Evolutionary conservation across 2,888 invertebrate genomes (phyloP).

Genomic region (Polietes domitor): DNA sequence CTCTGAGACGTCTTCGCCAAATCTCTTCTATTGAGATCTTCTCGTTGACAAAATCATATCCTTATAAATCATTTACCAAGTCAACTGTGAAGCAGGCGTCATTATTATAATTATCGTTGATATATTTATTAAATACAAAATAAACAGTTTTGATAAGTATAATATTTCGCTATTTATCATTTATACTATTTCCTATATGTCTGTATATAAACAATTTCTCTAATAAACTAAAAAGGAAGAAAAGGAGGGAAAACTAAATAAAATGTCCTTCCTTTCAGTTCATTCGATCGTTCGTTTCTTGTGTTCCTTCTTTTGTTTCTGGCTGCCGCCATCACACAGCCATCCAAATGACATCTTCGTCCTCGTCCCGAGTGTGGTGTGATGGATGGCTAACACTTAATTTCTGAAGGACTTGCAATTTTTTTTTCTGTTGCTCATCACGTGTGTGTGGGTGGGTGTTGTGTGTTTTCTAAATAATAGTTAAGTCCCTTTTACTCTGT

Average conservation of each 20-base stretch:
- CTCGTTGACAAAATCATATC: too few relatives aligned
- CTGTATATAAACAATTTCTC: not conserved
- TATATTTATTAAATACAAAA: not conserved
- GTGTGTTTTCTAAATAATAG: too few relatives aligned
- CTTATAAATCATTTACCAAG: too few relatives aligned
- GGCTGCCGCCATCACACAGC: too few relatives aligned
- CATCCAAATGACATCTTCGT: slow-evolving; percentile 26
- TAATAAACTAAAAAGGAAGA: not conserved
- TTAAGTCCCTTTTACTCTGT: too few relatives aligned
- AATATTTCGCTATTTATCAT: slow-evolving; percentile 32
- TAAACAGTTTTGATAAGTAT: slow-evolving; percentile 1
- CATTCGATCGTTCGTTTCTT: not conserved
- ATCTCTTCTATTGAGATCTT: too few relatives aligned
- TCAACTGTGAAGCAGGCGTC: not conserved
- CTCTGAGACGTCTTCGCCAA: too few relatives aligned
- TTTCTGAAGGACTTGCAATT: slow-evolving; percentile 35
- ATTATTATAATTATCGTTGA: too few relatives aligned
- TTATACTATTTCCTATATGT: not conserved
- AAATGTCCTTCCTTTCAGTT: not conserved
- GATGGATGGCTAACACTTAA: slow-evolving; percentile 54
- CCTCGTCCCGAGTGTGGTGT: not conserved
- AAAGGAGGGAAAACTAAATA: not conserved
- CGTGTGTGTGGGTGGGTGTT: too few relatives aligned
- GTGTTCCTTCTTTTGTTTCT: too few relatives aligned
- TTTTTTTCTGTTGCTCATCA: not conserved